Base-by-base conservation (phyloP, 2,113 vertebrate genomes). In the Vulpes ferrilata region DNA sequence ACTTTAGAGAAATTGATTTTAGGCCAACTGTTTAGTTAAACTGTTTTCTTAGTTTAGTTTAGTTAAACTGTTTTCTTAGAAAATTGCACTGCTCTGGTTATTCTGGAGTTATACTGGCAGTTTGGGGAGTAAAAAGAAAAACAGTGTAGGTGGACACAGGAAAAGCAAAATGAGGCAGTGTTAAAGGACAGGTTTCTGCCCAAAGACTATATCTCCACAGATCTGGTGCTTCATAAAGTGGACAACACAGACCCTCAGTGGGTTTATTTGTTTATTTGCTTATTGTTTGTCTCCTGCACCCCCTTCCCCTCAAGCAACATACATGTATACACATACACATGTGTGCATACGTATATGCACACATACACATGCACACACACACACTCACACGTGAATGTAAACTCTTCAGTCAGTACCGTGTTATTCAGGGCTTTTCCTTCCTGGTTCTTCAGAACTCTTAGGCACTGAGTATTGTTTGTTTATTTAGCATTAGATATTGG, bases 31-130 rank as follows among this genome's bases (percentile, higher is more conserved):
- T 43, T 43, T 43, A 43, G 43, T 43, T 43, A 43, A 62, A 15
- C 0, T 64, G 43, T 43, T 43, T 43, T 43, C 43, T 43, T 43
- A 43, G 43, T 7, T 43, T 43, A 13, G 81, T 82, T 64, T 59
- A 82, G 7, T 74, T 23, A 79, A 64, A 60, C 30, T 85, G 43
- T 51, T 91, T 80, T 84, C 59, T 69, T 64, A 91, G 81, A 83
- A 67, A 82, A 90, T 38, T 67, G 10, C 19, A 48, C 38, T 62
- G 35, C 4, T 87, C 27, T 85, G 32, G 78, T 38, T 57, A 96
- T 84, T 74, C 69, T 79, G 80, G 78, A 19, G 32, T 90, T 64
- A 81, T 51, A 79, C 48, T 8, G 8, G 43, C 48, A 79, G 43
- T 53, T 81, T 88, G 16, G 25, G 32, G 4, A 86, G 19, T 64